These are phyloP conservation scores for Artemia sinica DNA, from an alignment of 2,888 invertebrate genomes.

Conservation along the genomic window DNA sequence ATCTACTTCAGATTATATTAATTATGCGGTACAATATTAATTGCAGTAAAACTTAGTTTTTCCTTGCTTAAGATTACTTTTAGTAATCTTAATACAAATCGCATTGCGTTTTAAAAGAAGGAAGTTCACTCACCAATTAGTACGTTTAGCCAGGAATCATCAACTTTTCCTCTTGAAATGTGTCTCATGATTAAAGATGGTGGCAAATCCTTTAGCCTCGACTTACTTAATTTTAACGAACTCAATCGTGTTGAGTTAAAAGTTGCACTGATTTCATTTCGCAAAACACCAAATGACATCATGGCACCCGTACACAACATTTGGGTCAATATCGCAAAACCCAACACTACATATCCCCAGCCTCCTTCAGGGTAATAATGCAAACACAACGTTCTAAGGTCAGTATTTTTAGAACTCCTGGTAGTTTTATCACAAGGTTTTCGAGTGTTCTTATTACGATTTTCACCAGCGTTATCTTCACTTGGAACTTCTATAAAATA, in stretches of 20 bases:
- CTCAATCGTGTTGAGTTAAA: neutral
- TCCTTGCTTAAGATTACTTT: no score
- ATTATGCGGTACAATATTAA: no score
- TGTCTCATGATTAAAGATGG: neutral
- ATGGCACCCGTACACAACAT: conserved; percentile 56
- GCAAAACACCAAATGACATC: conserved; percentile 37
- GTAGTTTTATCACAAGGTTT: neutral
- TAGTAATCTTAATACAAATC: no score
- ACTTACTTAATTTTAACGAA: neutral
- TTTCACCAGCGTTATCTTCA: no score
- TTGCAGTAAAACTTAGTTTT: no score
- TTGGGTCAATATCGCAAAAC: conserved; percentile 52
- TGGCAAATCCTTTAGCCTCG: neutral
- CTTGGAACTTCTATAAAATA: no score
- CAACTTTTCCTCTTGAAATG: neutral
- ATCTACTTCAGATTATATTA: no score
- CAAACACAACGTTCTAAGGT: conserved; percentile 25
- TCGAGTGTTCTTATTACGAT: no score
- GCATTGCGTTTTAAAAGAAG: no score
- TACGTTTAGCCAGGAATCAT: neutral
- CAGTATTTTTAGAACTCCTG: neutral
- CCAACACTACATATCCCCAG: conserved; percentile 67
- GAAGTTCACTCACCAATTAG: neutral
- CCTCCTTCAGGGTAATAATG: conserved; percentile 42
- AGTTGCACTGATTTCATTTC: neutral